These are phyloP conservation scores for Belonocnema kinseyi DNA, from an alignment of 1,140 invertebrate species.

Conservation along the genomic window DNA sequence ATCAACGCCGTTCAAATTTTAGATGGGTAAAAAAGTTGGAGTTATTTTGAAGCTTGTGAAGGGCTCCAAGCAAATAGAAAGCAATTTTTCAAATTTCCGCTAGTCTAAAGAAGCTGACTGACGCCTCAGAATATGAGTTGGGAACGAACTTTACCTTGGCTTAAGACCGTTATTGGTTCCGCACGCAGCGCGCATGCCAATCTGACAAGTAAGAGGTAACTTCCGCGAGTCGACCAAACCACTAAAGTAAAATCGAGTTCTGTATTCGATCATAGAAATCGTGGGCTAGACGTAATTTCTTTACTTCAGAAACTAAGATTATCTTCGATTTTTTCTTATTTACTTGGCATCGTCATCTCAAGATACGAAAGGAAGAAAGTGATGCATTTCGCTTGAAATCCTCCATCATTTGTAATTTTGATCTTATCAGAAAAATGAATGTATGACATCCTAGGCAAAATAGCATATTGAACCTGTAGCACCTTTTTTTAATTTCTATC, in stretches of 20 bases:
- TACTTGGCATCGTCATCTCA: not conserved
- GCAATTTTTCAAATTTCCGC: conserved; percentile 61
- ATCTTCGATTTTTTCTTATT: conserved; percentile 63
- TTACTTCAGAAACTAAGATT: conserved; percentile 69
- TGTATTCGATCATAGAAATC: conserved; percentile 70
- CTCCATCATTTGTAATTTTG: too few relatives aligned
- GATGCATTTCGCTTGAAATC: too few relatives aligned
- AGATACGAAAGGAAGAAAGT: not conserved
- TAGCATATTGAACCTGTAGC: too few relatives aligned
- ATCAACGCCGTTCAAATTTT: too few relatives aligned
- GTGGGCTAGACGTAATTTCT: conserved; percentile 58
- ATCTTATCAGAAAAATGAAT: too few relatives aligned
- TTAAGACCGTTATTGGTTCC: conserved; percentile 58
- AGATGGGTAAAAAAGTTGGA: not conserved
- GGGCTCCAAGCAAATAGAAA: conserved; percentile 50
- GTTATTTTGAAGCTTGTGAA: not conserved
- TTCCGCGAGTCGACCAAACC: conserved; percentile 58
- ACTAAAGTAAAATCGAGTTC: conserved; percentile 70
- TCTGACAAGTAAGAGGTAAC: conserved; percentile 70
- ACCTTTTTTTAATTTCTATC: too few relatives aligned
- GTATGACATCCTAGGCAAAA: too few relatives aligned
- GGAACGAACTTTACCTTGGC: conserved; percentile 58
- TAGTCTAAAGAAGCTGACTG: conserved; percentile 48
- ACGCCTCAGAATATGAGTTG: conserved; percentile 57
- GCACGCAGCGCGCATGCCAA: conserved; percentile 56